A percentile compares a stretch with the other conserved stretches of the same genome.
Evolutionary conservation across 2,797 vertebrate species (phyloP).

Genomic region (Eutrigla gurnardus): DNA sequence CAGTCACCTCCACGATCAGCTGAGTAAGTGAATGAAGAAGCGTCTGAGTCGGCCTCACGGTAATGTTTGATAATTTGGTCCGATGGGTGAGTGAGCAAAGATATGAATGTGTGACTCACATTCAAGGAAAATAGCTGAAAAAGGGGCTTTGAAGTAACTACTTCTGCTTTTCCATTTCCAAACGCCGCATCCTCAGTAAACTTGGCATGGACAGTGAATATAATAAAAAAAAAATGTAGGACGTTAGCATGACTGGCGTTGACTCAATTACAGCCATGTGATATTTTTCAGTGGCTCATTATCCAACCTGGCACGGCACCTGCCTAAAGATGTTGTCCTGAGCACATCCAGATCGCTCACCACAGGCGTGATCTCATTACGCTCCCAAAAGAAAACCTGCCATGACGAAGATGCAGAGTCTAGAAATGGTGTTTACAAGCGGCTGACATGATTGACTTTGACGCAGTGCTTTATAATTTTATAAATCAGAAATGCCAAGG

Average conservation of each 20-base stretch:
- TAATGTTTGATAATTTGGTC: not conserved
- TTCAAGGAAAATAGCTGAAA: not conserved
- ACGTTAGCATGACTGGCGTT: constrained; percentile 13
- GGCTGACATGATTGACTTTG: not conserved
- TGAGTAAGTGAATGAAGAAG: not conserved
- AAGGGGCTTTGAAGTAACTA: not conserved
- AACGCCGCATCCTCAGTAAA: not conserved
- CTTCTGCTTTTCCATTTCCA: not conserved
- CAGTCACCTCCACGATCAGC: not conserved
- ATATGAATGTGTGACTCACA: not conserved
- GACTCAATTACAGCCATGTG: constrained; percentile 24
- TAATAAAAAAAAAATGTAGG: constrained; percentile 23
- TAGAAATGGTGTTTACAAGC: not conserved
- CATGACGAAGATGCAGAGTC: not conserved
- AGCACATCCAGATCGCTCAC: constrained; percentile 57
- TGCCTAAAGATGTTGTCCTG: constrained; percentile 60
- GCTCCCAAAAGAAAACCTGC: not conserved
- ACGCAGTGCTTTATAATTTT: not conserved
- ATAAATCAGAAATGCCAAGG: constrained; percentile 4
- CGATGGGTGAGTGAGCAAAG: not conserved
- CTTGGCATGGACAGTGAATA: not conserved
- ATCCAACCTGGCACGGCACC: constrained; percentile 42
- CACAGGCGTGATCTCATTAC: constrained; percentile 40
- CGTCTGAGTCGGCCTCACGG: not conserved
- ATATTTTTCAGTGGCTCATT: constrained; percentile 43